Conservation (phyloP, 2,113 vertebrate species). For the Scophthalmus maximus region DNA sequence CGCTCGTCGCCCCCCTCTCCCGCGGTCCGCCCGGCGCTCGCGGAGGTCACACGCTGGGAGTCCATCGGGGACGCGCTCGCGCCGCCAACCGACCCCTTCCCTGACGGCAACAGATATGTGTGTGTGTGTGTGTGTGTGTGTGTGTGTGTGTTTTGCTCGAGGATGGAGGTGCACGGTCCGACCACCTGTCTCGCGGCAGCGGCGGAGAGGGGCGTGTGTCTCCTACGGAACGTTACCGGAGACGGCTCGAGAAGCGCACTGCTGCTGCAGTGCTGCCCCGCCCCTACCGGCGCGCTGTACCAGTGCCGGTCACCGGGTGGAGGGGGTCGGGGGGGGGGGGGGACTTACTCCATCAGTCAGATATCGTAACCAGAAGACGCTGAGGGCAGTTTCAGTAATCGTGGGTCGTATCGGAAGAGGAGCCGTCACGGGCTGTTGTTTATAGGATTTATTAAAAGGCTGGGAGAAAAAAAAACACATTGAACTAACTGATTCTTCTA, state of each 20-base stretch:
- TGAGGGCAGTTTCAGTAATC: neutral
- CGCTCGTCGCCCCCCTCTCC: conserved; percentile 67
- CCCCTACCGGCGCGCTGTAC: conserved; percentile 75
- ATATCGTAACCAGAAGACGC: conserved; percentile 15
- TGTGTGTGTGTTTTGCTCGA: conserved; percentile 50
- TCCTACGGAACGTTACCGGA: conserved; percentile 77
- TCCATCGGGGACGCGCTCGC: conserved; percentile 76
- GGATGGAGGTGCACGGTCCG: conserved; percentile 67
- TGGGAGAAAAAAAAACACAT: too few species aligned
- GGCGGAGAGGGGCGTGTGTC: conserved; percentile 77
- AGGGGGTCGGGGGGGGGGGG: neutral
- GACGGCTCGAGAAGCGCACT: conserved; percentile 75
- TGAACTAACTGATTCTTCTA: too few species aligned
- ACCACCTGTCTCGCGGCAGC: conserved; percentile 81
- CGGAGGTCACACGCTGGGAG: conserved; percentile 77
- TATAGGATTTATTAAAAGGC: too few species aligned
- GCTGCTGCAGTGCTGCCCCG: conserved; percentile 82
- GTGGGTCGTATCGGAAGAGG: neutral
- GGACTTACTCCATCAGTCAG: conserved; percentile 50
- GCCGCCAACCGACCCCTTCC: conserved; percentile 62
- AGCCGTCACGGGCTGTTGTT: neutral
- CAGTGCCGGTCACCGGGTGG: conserved; percentile 45
- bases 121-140: conserved; percentile 36
- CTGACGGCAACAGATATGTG: conserved; percentile 19
- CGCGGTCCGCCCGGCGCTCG: conserved; percentile 72